Conservation (phyloP, 1,140 invertebrate genomes). For the Bombus pyrosoma region DNA sequence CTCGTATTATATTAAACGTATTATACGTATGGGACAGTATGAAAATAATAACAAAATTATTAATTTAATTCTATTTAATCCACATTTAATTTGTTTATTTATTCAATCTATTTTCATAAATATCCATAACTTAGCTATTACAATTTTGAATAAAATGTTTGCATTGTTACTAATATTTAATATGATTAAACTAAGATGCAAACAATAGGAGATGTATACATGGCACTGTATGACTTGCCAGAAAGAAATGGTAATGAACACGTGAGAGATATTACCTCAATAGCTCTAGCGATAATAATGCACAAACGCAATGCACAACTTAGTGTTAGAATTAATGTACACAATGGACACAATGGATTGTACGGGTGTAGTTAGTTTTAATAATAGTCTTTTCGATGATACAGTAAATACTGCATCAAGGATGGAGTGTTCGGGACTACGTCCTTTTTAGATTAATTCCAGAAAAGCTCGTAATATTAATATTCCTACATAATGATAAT, state of each 20-base stretch:
- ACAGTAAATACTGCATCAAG: constrained; percentile 94
- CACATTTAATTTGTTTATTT: no score
- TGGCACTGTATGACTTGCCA: constrained; percentile 93
- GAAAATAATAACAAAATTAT: no score
- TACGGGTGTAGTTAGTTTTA: constrained; percentile 95
- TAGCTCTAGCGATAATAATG: constrained; percentile 94
- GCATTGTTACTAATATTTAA: not conserved
- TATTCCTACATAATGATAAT: no score
- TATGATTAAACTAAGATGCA: constrained; percentile 86
- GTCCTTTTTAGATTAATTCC: constrained; percentile 82
- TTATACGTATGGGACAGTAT: no score
- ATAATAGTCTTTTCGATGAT: constrained; percentile 96
- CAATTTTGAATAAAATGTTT: not conserved
- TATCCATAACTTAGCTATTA: no score
- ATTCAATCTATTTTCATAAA: no score
- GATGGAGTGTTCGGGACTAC: constrained; percentile 95
- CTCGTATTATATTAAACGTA: no score
- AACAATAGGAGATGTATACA: constrained; percentile 94
- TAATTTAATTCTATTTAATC: no score
- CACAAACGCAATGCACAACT: constrained; percentile 92
- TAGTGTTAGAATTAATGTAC: constrained; percentile 92
- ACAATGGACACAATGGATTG: constrained; percentile 91
- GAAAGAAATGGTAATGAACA: constrained; percentile 92
- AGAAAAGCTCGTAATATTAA: no score
- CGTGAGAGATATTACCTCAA: constrained; percentile 93